Base-by-base conservation (phyloP, 1,140 invertebrate genomes). In the Hirudo medicinalis region DNA sequence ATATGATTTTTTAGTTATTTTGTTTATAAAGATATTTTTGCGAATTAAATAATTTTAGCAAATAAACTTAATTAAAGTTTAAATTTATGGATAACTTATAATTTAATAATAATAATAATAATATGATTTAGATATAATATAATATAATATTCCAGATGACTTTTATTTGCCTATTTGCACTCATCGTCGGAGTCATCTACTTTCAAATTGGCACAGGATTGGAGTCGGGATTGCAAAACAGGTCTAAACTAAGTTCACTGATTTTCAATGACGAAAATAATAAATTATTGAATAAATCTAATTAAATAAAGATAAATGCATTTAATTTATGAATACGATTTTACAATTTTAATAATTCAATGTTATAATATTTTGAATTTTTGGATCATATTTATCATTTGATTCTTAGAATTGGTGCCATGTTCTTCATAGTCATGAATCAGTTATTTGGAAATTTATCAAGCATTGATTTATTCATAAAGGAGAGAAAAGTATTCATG, bases 361-460 rank as follows among this genome's bases (percentile, higher is more conserved):
- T n/a, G 9, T 49, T 49, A 49, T 49, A 3, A 36, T 3, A 36
- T 36, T 36, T 3, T 36, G 6, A 36, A 36, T 40, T 40, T 40
- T 40, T 40, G 11, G 11, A 40, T 6, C 11, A 40, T 49, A 49
- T 49, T 49, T 49, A 49, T 49, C 1, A 49, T 17, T 49, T 11
- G 4, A 49, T 49, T 49, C 15, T 49, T 49, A 81, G 80, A 76
- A 76, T 78, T 67, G 80, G 80, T n/a, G 79, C 77, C 8, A 79
- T 81, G 72, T 81, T 81, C 76, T 82, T 82, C 75, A 79, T 82
- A 57, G 76, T 79, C 32, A 80, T 80, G 79, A 82, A 82, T 70
- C 76, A 78, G 71, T 75, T 82, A 63, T 81, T 82, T 76, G 78
- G 78, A 13, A 81, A 80, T 72, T 57, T 80, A 63, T 80, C 79